Evolutionary conservation across 2,888 invertebrate genomes (phyloP).

Genomic region (Ennomos erosarius): DNA sequence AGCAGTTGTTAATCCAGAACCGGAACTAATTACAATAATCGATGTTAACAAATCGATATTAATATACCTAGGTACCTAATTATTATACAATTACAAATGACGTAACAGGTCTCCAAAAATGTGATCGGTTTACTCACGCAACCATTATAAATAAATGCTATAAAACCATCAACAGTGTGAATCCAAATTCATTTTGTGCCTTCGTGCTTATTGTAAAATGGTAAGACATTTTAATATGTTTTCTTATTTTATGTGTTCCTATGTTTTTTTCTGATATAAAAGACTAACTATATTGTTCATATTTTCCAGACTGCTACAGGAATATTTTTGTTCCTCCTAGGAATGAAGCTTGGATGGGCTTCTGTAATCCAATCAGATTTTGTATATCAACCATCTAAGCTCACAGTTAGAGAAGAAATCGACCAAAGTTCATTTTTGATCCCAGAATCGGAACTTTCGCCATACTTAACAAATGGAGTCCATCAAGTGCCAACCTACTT

Average conservation of each 20-base stretch:
- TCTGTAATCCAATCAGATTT: conserved; percentile 35
- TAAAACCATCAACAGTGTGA: conserved; percentile 18
- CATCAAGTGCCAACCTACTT: conserved; percentile 58
- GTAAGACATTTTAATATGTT: conserved; percentile 17
- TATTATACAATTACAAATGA: conserved; percentile 16
- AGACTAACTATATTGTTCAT: conserved; percentile 6
- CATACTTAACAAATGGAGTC: conserved; percentile 43
- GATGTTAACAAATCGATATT: background rate
- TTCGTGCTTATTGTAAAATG: conserved; percentile 19
- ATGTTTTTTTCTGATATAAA: too few species aligned
- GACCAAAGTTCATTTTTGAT: conserved; percentile 24
- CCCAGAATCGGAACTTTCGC: conserved; percentile 34
- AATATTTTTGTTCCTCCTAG: conserved; percentile 46
- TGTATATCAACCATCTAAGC: conserved; percentile 39
- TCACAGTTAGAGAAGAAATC: conserved; percentile 41
- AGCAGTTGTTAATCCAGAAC: conserved; percentile 21
- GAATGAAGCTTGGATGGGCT: conserved; percentile 35
- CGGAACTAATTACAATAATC: conserved; percentile 11
- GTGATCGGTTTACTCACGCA: conserved; percentile 6
- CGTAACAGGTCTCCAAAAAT: conserved; percentile 31
- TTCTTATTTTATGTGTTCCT: background rate
- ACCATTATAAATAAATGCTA: conserved; percentile 16
- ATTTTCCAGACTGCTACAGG: conserved; percentile 45
- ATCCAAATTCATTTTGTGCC: conserved; percentile 18
- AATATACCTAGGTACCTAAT: too few species aligned